These are phyloP conservation scores for Zaprionus taronus DNA, from an alignment of 1,140 invertebrate species.

Conservation along the genomic window DNA sequence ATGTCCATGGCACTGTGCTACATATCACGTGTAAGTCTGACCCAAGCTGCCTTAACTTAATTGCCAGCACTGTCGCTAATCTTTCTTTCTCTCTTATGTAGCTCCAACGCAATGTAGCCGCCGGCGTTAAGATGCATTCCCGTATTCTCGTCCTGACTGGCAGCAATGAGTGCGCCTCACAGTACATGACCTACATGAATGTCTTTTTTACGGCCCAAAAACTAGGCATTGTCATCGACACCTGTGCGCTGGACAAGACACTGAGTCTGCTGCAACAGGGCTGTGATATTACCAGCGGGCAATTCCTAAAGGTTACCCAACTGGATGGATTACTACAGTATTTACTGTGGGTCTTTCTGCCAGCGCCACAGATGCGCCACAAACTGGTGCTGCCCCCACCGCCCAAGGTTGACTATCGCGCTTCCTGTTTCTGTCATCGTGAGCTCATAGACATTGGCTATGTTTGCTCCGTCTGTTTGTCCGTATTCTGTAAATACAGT, in stretches of 20 bases:
- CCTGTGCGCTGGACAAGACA: conserved; percentile 96
- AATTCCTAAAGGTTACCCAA: conserved; percentile 93
- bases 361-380: conserved; percentile 91
- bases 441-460: conserved; percentile 98
- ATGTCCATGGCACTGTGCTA: conserved; percentile 95
- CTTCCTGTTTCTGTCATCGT: conserved; percentile 99
- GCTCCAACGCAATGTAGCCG: conserved; percentile 87
- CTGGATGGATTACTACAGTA: conserved; percentile 95
- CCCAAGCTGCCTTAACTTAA: not conserved
- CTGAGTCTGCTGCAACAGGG: conserved; percentile 96
- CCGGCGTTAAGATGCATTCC: conserved; percentile 89
- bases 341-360: conserved; percentile 97
- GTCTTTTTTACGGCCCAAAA: conserved; percentile 98
- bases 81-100: conserved; percentile 47
- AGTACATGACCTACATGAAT: conserved; percentile 99
- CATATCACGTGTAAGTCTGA: conserved; percentile 87
- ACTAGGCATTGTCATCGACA: conserved; percentile 95
- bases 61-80: not conserved
- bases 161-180: conserved; percentile 94
- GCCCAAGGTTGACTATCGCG: conserved; percentile 96
- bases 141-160: conserved; percentile 94
- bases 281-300: conserved; percentile 97
- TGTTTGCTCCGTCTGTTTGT: conserved; percentile 98
- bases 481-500: conserved; percentile 98
- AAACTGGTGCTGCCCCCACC: conserved; percentile 95